Evolutionary conservation across 37 sponge, comb jelly and placozoan species (phyloP), one percentile per base, ranked within the genome.

Genomic region (Bolinopsis microptera): DNA sequence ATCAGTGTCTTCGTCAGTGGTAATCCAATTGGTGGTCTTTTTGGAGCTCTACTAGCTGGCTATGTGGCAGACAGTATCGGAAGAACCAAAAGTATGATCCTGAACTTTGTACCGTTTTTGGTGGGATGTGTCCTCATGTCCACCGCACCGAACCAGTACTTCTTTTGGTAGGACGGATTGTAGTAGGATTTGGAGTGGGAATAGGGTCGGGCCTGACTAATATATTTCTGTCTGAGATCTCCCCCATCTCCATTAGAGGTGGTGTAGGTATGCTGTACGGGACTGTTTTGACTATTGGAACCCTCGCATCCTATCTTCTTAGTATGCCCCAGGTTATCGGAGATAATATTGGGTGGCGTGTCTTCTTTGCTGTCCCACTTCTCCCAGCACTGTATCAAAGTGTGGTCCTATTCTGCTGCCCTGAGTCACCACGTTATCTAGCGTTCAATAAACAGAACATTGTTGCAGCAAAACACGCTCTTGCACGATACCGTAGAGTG

Each of bases 81-180:
- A 0, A 86, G 90, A 86, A 40, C 21, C 1, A 23, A 38, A 41
- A 38, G 90, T n/a, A 39, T 86, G 90, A 39, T 86, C 2, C 61
- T 39, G n/a, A 86, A 86, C 31, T 35, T 41, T 5, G 26, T 86
- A 0, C 90, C 90, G 5, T 86, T 86, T 27, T 0, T 86, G 26
- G 8, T 86, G n/a, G 90, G 90, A 23, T n/a, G 61, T 86, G 61
- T 86, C 0, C 90, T 86, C 27, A 86, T 86, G 90, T 40, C 61
- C 3, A n/a, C 90, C 2, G 75, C 75, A 28, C 31, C 27, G 22
- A n/a, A 72, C 75, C 27, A 72, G 13, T 48, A 48, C 61, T 36
- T 3, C 41, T 86, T 28, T 13, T 86, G 27, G 61, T 34, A 2
- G 90, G 90, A 8, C 34, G 90, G 61, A 41, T 86, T 33, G 30